phyloP scores from a whole-genome alignment of 2,113 vertebrate species.

The Diglossa brunneiventris region DNA sequence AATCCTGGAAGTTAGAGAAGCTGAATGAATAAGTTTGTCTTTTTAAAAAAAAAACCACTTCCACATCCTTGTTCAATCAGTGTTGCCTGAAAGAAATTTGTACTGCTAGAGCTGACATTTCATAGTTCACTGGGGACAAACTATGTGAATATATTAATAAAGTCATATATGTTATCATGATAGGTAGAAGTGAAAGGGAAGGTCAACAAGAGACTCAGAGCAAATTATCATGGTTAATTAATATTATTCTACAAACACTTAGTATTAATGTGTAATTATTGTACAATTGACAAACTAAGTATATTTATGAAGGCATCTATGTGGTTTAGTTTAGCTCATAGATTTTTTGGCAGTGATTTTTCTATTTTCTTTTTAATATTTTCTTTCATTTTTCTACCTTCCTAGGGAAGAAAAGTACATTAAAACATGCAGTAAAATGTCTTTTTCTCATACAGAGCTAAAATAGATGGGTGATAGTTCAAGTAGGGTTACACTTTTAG shows the following conservation, averaged over 20 bases:
- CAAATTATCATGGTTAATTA: neutral
- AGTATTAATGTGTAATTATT: neutral
- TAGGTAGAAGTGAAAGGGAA: neutral
- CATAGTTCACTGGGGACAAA: neutral
- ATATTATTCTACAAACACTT: neutral
- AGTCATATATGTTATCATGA: neutral
- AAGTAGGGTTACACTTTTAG: neutral
- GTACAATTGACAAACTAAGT: neutral
- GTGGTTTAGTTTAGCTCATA: neutral
- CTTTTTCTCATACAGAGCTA: neutral
- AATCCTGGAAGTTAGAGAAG: neutral
- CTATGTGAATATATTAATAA: neutral
- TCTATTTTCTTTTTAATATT: neutral
- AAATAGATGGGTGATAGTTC: neutral
- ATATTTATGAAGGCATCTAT: neutral
- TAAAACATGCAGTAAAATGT: neutral
- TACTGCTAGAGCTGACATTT: neutral
- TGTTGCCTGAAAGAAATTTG: neutral
- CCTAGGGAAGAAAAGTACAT: neutral
- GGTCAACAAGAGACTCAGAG: neutral
- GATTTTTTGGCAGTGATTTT: neutral
- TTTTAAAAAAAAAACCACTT: neutral
- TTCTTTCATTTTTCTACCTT: neutral
- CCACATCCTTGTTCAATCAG: neutral
- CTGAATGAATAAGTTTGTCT: neutral